These are phyloP conservation scores for Hyperoodon ampullatus DNA, from an alignment of 2,113 vertebrate genomes.

Conservation along the genomic window DNA sequence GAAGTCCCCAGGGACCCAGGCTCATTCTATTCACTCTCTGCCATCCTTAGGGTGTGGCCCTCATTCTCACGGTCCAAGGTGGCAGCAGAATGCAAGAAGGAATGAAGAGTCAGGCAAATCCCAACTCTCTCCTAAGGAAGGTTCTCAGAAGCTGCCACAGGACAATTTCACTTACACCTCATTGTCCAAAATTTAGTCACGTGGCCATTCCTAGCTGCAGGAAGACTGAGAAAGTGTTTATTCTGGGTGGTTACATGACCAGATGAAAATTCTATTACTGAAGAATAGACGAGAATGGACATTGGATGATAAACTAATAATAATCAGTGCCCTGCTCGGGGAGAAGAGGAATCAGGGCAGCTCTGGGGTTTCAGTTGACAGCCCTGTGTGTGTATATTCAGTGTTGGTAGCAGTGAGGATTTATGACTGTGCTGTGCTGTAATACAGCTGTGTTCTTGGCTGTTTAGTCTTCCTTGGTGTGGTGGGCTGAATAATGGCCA, in stretches of 20 bases:
- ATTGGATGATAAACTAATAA: not conserved
- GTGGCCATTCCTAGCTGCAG: not conserved
- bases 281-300: not conserved
- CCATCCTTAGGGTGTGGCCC: not conserved
- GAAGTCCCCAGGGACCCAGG: not conserved
- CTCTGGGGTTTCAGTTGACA: not conserved
- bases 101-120: not conserved
- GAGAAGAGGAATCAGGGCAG: not conserved
- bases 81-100: not conserved
- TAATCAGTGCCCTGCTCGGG: not conserved
- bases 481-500: not conserved
- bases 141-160: not conserved
- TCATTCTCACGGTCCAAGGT: not conserved
- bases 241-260: not conserved
- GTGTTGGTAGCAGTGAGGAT: no score
- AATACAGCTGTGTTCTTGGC: not conserved
- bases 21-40: not conserved
- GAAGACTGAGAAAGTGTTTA: not conserved
- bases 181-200: not conserved
- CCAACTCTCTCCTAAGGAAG: not conserved
- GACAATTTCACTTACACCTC: not conserved
- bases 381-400: not conserved
- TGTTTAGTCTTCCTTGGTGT: not conserved
- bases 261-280: slow-evolving; percentile 8
- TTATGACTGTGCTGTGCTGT: not conserved